Evolutionary conservation across 2,113 vertebrate genomes (phyloP).

Genomic region (Hippocampus abdominalis): DNA sequence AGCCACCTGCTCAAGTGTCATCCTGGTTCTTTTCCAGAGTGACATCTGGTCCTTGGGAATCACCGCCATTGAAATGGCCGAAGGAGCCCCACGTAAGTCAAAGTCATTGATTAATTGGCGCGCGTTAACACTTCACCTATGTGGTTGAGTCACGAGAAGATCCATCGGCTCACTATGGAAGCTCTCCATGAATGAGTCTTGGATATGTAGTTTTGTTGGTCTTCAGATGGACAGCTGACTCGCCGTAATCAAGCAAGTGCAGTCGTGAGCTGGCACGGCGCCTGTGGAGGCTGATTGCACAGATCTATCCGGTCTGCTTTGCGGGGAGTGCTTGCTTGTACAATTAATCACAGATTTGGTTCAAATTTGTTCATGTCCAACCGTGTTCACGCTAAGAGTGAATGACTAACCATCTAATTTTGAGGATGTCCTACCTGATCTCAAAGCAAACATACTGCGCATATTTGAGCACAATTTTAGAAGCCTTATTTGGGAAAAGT

Average conservation of each 20-base stretch:
- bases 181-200: slow-evolving; percentile 48
- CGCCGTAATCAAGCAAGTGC: slow-evolving; percentile 60
- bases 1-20: background rate
- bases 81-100: slow-evolving; percentile 90
- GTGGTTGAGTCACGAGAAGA: slow-evolving; percentile 5
- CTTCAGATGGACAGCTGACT: slow-evolving; percentile 62
- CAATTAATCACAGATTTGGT: slow-evolving; percentile 24
- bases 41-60: slow-evolving; percentile 93
- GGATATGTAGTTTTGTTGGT: slow-evolving; percentile 36
- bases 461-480: background rate
- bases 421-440: background rate
- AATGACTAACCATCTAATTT: background rate
- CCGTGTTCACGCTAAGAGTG: background rate
- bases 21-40: slow-evolving; percentile 69
- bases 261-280: slow-evolving; percentile 57
- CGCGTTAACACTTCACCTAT: background rate
- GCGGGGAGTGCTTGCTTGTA: slow-evolving; percentile 26
- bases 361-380: slow-evolving; percentile 4
- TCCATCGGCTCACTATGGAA: slow-evolving; percentile 14
- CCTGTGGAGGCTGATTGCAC: slow-evolving; percentile 51
- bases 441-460: background rate
- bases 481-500: background rate
- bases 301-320: slow-evolving; percentile 29
- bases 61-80: slow-evolving; percentile 94
- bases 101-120: background rate